Conservation (phyloP, 2,113 vertebrate species). For the human region GRCh38 chr7:144969001-144969500, state of each 20-base stretch:
- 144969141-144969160: too few relatives aligned
- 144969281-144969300: not conserved
- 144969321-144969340: fast-evolving
- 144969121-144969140: too few relatives aligned
- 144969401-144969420: not conserved
- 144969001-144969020: too few relatives aligned
- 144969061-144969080: too few relatives aligned
- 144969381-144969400: not conserved
- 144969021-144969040: too few relatives aligned
- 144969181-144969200: too few relatives aligned
- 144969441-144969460: too few relatives aligned
- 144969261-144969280: not conserved
- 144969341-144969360: not conserved
- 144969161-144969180: too few relatives aligned
- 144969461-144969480: too few relatives aligned
- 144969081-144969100: too few relatives aligned
- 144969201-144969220: not conserved
- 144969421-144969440: not conserved
- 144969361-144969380: not conserved
- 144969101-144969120: too few relatives aligned
- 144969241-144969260: not conserved
- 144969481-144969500: fast-evolving
- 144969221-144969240: not conserved
- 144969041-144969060: too few relatives aligned
- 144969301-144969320: not conserved